Base-by-base conservation (phyloP, 1,140 invertebrate genomes). In the Platyscapa corneri region DNA sequence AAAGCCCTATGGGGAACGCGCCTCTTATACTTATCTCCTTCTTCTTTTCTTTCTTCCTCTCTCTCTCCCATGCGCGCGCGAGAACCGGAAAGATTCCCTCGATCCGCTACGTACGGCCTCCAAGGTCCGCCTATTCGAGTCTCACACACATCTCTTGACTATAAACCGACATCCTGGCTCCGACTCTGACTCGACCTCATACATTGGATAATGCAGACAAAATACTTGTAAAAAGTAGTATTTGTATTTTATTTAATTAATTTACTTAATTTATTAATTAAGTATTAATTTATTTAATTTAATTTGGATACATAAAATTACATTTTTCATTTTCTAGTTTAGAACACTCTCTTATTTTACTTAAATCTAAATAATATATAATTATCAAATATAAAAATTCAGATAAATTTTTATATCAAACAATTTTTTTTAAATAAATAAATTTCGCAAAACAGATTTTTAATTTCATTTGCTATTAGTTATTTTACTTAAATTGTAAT, bases 81-180 rank as follows among this genome's bases (percentile, higher is more conserved):
- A 93, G 92, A 93, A 93, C 92, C 92, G 92, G 92, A 93, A 93
- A 93, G 92, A 92, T 93, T 93, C 92, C 89, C 92, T 91, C 91
- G 91, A 93, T 93, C 92, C 92, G 92, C 92, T 92, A 93, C 88
- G 88, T 89, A 90, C 88, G 90, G 90, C 91, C 92, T 91, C 89
- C 91, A 93, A 93, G 91, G 92, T 91, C 91, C 89, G 89, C 86
- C 83, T 86, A 88, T 89, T 87, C 88, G 87, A 89, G 90, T 90
- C 89, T 87, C 83, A 85, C 84, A 86, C 88, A 87, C 84, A 83
- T 86, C 82, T 88, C 85, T n/a, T 86, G 78, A 86, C 86, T 87
- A 86, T 78, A 88, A 88, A 90, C 89, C 88, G 88, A 91, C 91
- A 90, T 92, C 91, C 91, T 90, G 90, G 88, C 87, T 87, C 87